A percentile compares a stretch with the other conserved stretches of the same genome.
These are phyloP conservation scores for Thinocorus orbignyianus DNA, from an alignment of 2,113 vertebrate species.

Conservation along the genomic window DNA sequence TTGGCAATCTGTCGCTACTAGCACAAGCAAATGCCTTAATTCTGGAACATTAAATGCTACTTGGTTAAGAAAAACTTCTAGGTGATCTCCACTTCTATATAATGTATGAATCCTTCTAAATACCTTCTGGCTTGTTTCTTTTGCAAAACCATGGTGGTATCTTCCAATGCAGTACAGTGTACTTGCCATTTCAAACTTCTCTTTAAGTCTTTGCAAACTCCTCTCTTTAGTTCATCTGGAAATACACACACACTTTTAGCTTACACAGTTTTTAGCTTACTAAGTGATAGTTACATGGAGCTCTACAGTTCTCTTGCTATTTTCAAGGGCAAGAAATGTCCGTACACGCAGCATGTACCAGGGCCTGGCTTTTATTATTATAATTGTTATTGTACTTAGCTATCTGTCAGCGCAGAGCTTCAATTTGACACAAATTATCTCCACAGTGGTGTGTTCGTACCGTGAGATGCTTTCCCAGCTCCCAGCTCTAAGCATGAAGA, in stretches of 20 bases:
- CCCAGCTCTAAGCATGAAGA: not conserved
- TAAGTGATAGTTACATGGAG: not conserved
- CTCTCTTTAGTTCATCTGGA: not conserved
- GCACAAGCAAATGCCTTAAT: not conserved
- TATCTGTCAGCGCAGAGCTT: constrained; percentile 44
- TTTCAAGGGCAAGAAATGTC: constrained; percentile 52
- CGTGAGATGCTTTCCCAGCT: not conserved
- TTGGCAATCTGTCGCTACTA: not conserved
- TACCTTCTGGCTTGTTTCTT: not conserved
- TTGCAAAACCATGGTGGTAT: not conserved
- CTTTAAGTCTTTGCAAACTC: not conserved
- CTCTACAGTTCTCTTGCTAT: not conserved
- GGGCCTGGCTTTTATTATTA: constrained; percentile 48
- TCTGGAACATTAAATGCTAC: not conserved
- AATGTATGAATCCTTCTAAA: not conserved
- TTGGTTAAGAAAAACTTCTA: not conserved
- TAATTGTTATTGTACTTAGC: constrained; percentile 60
- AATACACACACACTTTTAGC: not conserved
- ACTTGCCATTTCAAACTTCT: not conserved
- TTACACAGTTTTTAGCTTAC: not conserved
- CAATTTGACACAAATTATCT: constrained; percentile 39
- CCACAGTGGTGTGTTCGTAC: not conserved
- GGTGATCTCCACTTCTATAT: not conserved
- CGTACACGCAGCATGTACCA: not conserved
- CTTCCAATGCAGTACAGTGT: not conserved